Conservation (phyloP, 2,888 invertebrate genomes). For the Epicampocera succincta region DNA sequence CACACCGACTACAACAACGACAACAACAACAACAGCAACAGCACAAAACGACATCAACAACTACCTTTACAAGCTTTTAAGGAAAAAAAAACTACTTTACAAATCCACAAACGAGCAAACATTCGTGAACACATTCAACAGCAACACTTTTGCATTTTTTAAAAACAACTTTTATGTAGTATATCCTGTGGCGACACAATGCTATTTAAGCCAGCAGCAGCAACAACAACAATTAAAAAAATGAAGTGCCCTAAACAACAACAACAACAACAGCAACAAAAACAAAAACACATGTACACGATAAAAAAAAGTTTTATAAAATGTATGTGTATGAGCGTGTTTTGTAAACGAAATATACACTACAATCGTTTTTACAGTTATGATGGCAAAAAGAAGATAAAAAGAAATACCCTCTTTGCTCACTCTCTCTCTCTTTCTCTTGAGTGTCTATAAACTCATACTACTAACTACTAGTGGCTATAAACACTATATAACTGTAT, state of each 20-base stretch:
- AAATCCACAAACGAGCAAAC: conserved; percentile 18
- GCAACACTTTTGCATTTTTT: conserved; percentile 5
- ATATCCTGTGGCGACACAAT: conserved; percentile 65
- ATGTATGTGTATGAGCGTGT: conserved; percentile 1
- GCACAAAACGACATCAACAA: not conserved
- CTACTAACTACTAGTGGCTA: conserved; percentile 19
- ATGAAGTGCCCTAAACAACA: conserved; percentile 63
- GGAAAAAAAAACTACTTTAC: conserved; percentile 43
- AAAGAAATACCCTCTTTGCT: not conserved
- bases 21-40: not conserved
- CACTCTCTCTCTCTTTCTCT: conserved; percentile 6
- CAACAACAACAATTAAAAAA: conserved; percentile 57
- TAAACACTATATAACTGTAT: conserved; percentile 41
- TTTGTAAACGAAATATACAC: conserved; percentile 6
- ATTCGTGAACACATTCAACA: not conserved
- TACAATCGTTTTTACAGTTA: conserved; percentile 22
- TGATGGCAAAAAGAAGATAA: conserved; percentile 15
- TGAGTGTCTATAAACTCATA: conserved; percentile 3
- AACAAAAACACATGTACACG: conserved; percentile 31
- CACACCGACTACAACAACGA: not conserved
- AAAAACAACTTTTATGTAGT: conserved; percentile 23
- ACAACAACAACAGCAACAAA: conserved; percentile 52
- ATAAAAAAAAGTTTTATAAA: not conserved
- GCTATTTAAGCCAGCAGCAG: conserved; percentile 57
- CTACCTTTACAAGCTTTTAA: conserved; percentile 34